phyloP scores from a whole-genome alignment of 2,113 vertebrate genomes.

The Perccottus glenii region DNA sequence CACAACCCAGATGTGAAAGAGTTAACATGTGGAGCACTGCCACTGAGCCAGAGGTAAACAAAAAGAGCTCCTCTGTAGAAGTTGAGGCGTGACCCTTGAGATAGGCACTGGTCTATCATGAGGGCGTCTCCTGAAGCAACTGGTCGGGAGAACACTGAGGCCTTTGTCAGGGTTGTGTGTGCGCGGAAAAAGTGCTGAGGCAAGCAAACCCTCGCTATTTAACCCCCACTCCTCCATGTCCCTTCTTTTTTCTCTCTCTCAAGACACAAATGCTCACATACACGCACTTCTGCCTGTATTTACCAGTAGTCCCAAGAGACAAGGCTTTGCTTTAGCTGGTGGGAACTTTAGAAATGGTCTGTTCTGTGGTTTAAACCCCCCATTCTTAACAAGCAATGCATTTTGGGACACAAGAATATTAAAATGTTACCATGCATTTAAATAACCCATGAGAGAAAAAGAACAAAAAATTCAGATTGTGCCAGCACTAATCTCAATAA shows the following conservation, averaged over 20 bases:
- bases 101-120: conserved; percentile 71
- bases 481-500: background rate
- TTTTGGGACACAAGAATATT: conserved; percentile 18
- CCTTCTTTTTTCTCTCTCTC: conserved; percentile 28
- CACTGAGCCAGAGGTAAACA: conserved; percentile 54
- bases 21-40: conserved; percentile 34
- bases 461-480: background rate
- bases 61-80: conserved; percentile 50
- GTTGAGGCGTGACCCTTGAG: conserved; percentile 70
- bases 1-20: conserved; percentile 22
- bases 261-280: conserved; percentile 37
- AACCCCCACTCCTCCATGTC: conserved; percentile 4
- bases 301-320: conserved; percentile 55
- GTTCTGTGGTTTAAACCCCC: conserved; percentile 41
- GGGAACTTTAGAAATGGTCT: conserved; percentile 33
- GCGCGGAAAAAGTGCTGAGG: conserved; percentile 68
- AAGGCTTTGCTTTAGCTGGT: conserved; percentile 54
- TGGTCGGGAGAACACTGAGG: conserved; percentile 60
- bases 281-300: conserved; percentile 57
- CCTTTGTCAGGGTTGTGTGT: conserved; percentile 66
- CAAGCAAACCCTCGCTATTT: conserved; percentile 44
- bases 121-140: conserved; percentile 68
- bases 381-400: conserved; percentile 19
- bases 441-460: conserved; percentile 3
- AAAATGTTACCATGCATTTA: conserved; percentile 16